Base-by-base conservation (phyloP, 2,797 vertebrate genomes). In the Tiaroga cobitis region DNA sequence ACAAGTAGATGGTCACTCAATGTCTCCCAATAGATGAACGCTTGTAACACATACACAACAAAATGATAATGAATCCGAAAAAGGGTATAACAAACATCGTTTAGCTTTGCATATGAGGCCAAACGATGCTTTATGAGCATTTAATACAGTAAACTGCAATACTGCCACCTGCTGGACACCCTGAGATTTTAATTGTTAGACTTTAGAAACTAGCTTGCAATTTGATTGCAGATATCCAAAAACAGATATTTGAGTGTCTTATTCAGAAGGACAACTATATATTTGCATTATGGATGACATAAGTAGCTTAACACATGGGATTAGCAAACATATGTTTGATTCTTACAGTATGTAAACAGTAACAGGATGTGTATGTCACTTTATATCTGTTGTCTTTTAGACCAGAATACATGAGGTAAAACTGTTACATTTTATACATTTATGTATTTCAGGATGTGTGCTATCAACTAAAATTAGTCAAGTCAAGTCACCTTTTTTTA, bases 101-200 rank as follows among this genome's bases (percentile, higher is more conserved):
- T 37, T 77, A 18, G 29, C 73, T 85, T 37, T 63, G 11, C 24
- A 26, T 15, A 13, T 4, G n/a, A 70, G 67, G 37, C 16, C 32
- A 56, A n/a, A 41, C 15, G 26, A 26, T 19, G 77, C 19, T 32
- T 41, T 29, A 34, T 13, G 0, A 56, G 51, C 5, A 54, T 70
- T 75, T 77, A 81, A 43, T 61, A 65, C 26, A 49, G 15, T 65
- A 82, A 85, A 69, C 85, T 87, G 80, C 86, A 90, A 88, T 61
- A 75, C 73, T 88, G 89, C 80, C 88, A 90, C 86, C 90, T 91
- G 77, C 87, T 89, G 90, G 88, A 67, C 13, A 43, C 19, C 43
- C 5, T 29, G 13, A 51, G n/a, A 19, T 59, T 67, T 37, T 16
- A 21, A 4, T 59, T n/a, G 8, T 59, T 54, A 13, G 29, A 75